phyloP scores from a whole-genome alignment of 2,113 vertebrate species.

The Numenius arquata region DNA sequence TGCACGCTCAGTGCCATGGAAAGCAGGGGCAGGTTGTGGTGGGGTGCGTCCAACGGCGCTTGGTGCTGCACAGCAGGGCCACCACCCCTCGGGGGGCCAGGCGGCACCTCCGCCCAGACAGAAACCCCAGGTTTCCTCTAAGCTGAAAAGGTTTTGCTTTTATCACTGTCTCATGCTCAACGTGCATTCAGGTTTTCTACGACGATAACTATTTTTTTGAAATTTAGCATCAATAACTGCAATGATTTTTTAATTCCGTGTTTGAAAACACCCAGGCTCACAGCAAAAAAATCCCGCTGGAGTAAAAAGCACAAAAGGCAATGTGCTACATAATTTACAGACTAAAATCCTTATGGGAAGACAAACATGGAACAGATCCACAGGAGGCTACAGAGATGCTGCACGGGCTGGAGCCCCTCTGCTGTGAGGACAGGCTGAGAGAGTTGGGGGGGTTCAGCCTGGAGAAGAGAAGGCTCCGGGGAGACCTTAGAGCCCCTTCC shows the following conservation, averaged over 20 bases:
- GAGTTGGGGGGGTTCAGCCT: background rate
- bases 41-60: accelerated
- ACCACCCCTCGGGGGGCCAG: background rate
- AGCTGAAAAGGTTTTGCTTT: background rate
- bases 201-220: background rate
- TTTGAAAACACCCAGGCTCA: background rate
- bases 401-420: background rate
- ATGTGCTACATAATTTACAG: background rate
- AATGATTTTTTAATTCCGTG: background rate
- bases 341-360: background rate
- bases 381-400: background rate
- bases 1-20: accelerated
- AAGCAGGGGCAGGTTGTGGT: background rate
- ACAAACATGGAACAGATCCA: background rate
- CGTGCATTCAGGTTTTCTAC: background rate
- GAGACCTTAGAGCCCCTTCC: background rate
- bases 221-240: background rate
- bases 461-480: background rate
- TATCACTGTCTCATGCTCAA: background rate
- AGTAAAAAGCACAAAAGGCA: background rate
- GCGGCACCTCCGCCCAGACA: background rate
- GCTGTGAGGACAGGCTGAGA: background rate
- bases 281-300: background rate
- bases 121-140: background rate
- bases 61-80: background rate